Percentiles rank a stretch among this genome's conserved stretches.
Evolutionary conservation across 2,797 vertebrate species (phyloP).

Genomic region (Hozukius guyotensis): DNA sequence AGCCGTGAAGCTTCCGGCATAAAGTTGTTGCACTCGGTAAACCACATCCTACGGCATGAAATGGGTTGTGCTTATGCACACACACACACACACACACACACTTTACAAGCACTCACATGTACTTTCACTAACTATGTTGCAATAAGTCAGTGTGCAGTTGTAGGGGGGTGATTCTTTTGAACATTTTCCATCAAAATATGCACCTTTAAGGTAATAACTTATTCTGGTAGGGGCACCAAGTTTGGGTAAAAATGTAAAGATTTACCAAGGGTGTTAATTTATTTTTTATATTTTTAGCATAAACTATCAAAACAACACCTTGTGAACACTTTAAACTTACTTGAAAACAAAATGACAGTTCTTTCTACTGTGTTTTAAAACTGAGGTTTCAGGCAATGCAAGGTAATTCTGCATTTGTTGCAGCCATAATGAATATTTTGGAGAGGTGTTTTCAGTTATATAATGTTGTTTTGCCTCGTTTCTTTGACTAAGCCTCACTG

Average conservation of each 20-base stretch:
- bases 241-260: neutral
- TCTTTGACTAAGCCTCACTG: neutral
- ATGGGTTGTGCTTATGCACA: constrained; percentile 21
- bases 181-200: constrained; percentile 3
- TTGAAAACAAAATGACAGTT: neutral
- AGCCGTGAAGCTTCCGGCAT: constrained; percentile 72
- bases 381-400: neutral
- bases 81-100: constrained; percentile 1
- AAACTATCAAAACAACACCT: neutral
- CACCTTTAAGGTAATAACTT: neutral
- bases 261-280: neutral
- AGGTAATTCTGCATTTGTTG: neutral
- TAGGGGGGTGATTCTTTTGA: neutral
- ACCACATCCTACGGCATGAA: constrained; percentile 79
- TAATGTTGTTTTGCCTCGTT: neutral
- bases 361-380: neutral
- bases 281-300: too few species aligned
- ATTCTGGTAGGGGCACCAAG: neutral
- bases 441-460: neutral
- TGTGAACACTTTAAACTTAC: neutral
- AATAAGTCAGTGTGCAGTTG: neutral
- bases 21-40: constrained; percentile 53
- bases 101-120: neutral
- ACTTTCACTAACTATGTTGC: constrained; percentile 37
- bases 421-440: neutral